Evolutionary conservation across 2,888 invertebrate species (phyloP).

Genomic region (Zele albiditarsus): DNA sequence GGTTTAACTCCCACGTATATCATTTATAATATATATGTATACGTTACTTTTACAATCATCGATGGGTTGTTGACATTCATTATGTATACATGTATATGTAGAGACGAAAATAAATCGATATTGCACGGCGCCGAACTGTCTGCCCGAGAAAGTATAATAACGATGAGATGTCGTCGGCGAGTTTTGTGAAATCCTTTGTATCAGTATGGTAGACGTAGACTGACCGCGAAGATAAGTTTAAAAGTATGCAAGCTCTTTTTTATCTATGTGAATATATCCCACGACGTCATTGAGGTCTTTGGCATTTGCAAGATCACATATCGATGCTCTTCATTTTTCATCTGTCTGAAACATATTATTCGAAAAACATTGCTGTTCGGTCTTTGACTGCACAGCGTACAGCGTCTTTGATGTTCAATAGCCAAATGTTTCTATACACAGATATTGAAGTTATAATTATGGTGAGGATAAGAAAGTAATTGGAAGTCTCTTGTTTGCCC

Average conservation of each 20-base stretch:
- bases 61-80: conserved; percentile 33
- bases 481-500: neutral
- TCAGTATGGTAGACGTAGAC: conserved; percentile 16
- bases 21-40: neutral
- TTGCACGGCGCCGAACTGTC: conserved; percentile 49
- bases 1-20: neutral
- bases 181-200: conserved; percentile 33
- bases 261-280: neutral
- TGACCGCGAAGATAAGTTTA: conserved; percentile 28
- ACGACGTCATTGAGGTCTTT: conserved; percentile 32
- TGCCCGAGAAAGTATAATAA: conserved; percentile 50
- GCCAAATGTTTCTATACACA: neutral
- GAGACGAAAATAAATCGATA: conserved; percentile 33
- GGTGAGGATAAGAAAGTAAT: conserved; percentile 1
- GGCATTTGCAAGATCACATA: conserved; percentile 45
- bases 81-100: conserved; percentile 18
- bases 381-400: neutral
- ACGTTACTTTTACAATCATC: conserved; percentile 4
- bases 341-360: neutral
- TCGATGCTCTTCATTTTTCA: conserved; percentile 30
- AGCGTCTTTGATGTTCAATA: neutral
- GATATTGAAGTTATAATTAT: neutral
- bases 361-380: neutral
- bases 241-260: conserved; percentile 29
- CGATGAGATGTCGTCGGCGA: conserved; percentile 13